A percentile compares a stretch with the other conserved stretches of the same genome.
phyloP scores from a whole-genome alignment of 2,113 vertebrate species.

The Balaenoptera acutorostrata region DNA sequence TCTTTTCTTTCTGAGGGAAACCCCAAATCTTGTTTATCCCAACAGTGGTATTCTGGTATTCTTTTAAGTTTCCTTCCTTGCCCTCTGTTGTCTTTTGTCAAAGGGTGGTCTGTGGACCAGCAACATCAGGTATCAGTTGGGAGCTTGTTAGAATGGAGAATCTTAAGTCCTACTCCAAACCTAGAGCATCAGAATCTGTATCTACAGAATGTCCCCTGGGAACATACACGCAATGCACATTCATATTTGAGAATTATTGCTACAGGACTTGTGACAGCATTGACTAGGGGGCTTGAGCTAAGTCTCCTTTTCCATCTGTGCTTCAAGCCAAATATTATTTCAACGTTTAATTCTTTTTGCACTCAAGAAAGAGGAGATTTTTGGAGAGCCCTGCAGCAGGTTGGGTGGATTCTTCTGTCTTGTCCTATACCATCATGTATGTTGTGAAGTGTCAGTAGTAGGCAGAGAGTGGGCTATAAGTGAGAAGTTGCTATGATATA shows the following conservation, averaged over 20 bases:
- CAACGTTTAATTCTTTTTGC: not conserved
- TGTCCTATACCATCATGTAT: not conserved
- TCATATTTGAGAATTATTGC: not conserved
- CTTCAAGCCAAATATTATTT: not conserved
- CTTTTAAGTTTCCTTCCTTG: not conserved
- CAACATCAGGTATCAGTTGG: not conserved
- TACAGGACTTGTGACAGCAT: not conserved
- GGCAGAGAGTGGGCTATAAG: not conserved
- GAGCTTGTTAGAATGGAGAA: not conserved
- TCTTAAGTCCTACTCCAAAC: not conserved
- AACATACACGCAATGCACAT: not conserved
- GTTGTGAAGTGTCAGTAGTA: not conserved
- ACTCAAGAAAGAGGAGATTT: not conserved
- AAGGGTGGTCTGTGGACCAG: not conserved
- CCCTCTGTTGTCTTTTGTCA: not conserved
- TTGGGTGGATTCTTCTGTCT: not conserved
- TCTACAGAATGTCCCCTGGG: not conserved
- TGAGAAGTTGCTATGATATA: not conserved
- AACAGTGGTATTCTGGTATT: not conserved
- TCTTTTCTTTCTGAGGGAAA: not conserved
- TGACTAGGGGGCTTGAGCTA: not conserved
- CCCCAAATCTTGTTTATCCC: not conserved
- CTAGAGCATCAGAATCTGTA: not conserved
- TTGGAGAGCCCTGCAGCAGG: not conserved
- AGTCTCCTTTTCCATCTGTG: not conserved